phyloP scores from a whole-genome alignment of 2,797 vertebrate species.

The Rhabdomys pumilio region DNA sequence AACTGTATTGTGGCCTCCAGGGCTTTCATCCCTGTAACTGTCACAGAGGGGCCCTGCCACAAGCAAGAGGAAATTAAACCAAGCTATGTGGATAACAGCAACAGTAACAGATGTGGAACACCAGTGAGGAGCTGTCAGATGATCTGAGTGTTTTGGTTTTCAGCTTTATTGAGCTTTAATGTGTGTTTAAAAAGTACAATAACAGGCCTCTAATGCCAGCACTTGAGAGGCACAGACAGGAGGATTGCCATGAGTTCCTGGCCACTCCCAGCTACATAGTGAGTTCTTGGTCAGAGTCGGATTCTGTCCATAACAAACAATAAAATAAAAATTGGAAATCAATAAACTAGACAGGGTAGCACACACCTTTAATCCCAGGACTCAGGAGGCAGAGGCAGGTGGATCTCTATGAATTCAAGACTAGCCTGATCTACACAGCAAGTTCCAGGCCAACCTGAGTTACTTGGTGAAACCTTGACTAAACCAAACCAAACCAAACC shows the following conservation, averaged over 20 bases:
- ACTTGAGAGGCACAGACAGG: neutral
- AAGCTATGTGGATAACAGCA: neutral
- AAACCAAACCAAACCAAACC: neutral
- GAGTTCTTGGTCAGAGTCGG: neutral
- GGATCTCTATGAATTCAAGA: neutral
- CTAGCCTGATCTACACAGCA: neutral
- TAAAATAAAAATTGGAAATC: no score
- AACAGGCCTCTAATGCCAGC: neutral
- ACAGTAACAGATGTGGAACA: fast-evolving
- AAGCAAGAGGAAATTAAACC: neutral
- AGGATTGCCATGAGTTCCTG: neutral
- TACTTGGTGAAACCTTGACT: no score
- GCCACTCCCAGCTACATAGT: neutral
- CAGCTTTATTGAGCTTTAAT: neutral
- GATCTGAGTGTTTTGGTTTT: neutral
- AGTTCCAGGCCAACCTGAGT: neutral
- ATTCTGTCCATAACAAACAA: no score
- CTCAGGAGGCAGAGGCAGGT: neutral
- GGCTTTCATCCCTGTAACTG: neutral
- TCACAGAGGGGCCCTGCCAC: neutral
- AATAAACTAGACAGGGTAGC: neutral
- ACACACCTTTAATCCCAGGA: neutral
- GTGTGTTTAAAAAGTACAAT: neutral
- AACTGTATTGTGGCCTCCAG: neutral
- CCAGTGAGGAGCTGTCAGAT: neutral